A percentile compares a stretch with the other conserved stretches of the same genome.
Conservation (phyloP, 1,140 invertebrate species). For the Drosophila cardini region DNA sequence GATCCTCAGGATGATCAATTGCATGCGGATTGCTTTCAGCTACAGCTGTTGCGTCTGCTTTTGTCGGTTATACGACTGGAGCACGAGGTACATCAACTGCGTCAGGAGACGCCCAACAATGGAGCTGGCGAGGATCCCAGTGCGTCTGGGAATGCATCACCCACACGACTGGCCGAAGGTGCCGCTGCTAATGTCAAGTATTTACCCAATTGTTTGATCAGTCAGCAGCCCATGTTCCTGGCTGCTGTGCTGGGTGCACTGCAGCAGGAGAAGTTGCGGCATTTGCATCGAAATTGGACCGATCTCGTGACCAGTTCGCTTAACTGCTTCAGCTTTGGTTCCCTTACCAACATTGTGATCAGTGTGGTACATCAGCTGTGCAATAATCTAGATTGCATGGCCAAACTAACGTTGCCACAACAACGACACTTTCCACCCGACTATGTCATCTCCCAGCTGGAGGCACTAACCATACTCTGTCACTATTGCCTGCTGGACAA, state of each 20-base stretch:
- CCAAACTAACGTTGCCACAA: conserved; percentile 76
- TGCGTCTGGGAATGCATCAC: conserved; percentile 68
- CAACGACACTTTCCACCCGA: conserved; percentile 88
- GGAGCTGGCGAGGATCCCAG: conserved; percentile 43
- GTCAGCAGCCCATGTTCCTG: conserved; percentile 94
- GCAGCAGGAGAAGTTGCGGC: conserved; percentile 88
- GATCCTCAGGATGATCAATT: conserved; percentile 88
- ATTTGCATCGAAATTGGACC: conserved; percentile 92
- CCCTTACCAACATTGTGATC: conserved; percentile 91
- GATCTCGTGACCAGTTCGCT: conserved; percentile 90
- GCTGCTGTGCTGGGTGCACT: conserved; percentile 92
- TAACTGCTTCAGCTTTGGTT: conserved; percentile 90
- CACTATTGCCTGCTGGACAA: conserved; percentile 94
- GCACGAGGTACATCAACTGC: conserved; percentile 87
- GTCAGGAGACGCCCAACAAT: conserved; percentile 84
- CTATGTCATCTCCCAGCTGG: conserved; percentile 92
- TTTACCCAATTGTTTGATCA: conserved; percentile 88
- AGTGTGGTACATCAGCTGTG: conserved; percentile 93
- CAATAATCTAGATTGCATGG: conserved; percentile 90
- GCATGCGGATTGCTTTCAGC: conserved; percentile 91
- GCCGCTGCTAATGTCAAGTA: conserved; percentile 86
- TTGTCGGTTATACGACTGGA: conserved; percentile 92
- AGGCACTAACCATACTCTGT: conserved; percentile 92
- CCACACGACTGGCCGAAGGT: conserved; percentile 70
- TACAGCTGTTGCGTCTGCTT: conserved; percentile 89